Conservation (phyloP, 2,797 vertebrate species). For the Chloroceryle inda region DNA sequence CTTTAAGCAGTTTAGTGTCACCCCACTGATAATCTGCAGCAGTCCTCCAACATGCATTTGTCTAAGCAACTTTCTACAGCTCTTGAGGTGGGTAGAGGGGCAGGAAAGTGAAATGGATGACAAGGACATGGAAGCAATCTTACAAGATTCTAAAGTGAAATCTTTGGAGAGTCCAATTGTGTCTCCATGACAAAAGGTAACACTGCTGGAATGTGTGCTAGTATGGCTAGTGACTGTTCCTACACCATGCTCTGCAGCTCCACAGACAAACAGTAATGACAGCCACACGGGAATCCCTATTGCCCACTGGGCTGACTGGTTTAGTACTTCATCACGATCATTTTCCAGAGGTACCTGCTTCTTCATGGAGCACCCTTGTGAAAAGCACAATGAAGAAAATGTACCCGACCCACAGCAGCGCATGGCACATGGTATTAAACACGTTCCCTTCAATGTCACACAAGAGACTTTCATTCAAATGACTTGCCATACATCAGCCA, state of each 20-base stretch:
- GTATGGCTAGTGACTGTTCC: neutral
- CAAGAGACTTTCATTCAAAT: neutral
- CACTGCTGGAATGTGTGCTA: neutral
- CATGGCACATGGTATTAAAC: neutral
- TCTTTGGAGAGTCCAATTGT: neutral
- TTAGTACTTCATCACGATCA: fast-evolving
- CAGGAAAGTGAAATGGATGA: fast-evolving
- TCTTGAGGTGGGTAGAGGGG: neutral
- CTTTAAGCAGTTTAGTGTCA: neutral
- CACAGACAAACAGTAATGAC: neutral
- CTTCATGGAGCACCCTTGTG: neutral
- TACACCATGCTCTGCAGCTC: neutral
- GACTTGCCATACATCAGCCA: neutral
- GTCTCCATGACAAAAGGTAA: neutral
- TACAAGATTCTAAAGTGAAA: neutral
- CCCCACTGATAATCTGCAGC: neutral
- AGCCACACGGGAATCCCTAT: neutral
- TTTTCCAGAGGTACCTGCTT: neutral
- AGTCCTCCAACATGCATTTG: neutral
- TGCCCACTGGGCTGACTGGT: neutral
- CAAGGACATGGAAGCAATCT: neutral
- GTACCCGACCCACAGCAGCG: neutral
- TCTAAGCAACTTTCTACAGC: neutral
- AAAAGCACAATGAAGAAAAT: neutral
- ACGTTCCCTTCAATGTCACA: neutral